Evolutionary conservation across 2,888 invertebrate species (phyloP).

Genomic region (Caenorhabditis sp.): DNA sequence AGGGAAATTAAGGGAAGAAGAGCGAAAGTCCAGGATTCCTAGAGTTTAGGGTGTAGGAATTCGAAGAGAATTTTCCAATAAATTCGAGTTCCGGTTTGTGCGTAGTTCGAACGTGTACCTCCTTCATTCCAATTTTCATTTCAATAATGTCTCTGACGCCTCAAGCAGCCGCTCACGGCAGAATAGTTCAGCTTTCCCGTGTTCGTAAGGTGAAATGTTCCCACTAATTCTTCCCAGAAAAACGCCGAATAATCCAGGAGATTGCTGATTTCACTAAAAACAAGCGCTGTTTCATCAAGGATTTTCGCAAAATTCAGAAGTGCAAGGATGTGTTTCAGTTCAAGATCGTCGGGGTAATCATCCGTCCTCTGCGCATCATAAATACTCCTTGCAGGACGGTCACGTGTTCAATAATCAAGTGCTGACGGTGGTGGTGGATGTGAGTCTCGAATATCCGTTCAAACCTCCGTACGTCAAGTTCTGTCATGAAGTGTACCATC

Average conservation of each 20-base stretch:
- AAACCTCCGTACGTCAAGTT: slow-evolving; percentile 44
- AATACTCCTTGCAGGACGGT: slow-evolving; percentile 24
- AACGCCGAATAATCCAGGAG: slow-evolving; percentile 15
- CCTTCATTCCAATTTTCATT: not conserved
- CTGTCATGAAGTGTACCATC: slow-evolving; percentile 36
- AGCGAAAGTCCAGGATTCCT: too few relatives aligned
- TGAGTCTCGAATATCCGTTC: slow-evolving; percentile 51
- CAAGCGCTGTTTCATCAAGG: slow-evolving; percentile 38
- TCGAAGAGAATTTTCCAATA: too few relatives aligned
- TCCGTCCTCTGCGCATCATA: too few relatives aligned
- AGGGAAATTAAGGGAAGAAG: not conserved
- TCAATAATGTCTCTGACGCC: slow-evolving; percentile 16
- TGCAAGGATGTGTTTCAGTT: slow-evolving; percentile 38
- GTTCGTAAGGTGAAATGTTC: slow-evolving; percentile 22
- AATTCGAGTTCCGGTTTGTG: too few relatives aligned
- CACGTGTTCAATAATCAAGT: slow-evolving; percentile 23
- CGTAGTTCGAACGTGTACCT: not conserved
- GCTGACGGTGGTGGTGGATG: slow-evolving; percentile 32
- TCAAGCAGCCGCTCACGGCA: slow-evolving; percentile 35
- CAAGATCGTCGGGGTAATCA: slow-evolving; percentile 36
- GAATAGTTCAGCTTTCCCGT: slow-evolving; percentile 43
- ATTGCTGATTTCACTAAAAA: slow-evolving; percentile 45
- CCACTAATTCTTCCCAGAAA: not conserved
- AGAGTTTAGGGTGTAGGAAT: too few relatives aligned
- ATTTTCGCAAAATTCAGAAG: slow-evolving; percentile 35